These are phyloP conservation scores for Halictus rubicundus DNA, from an alignment of 1,140 invertebrate species.

Conservation along the genomic window DNA sequence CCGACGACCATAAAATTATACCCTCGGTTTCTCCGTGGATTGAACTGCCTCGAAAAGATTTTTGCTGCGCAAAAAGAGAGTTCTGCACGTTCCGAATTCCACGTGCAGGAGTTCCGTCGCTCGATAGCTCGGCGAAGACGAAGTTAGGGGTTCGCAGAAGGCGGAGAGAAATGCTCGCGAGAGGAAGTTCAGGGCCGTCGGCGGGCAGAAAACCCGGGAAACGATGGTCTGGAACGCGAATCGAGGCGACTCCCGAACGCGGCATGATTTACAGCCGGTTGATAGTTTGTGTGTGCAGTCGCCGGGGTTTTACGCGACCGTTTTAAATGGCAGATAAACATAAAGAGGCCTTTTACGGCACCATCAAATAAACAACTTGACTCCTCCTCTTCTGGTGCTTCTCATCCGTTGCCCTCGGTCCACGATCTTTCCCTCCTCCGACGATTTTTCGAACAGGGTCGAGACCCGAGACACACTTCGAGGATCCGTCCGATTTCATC, in stretches of 20 bases:
- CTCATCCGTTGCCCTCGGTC: constrained; percentile 52
- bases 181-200: background rate
- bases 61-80: no score
- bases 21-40: no score
- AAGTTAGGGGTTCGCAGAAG: no score
- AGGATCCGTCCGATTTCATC: constrained; percentile 21
- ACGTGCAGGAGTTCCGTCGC: background rate
- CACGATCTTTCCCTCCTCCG: constrained; percentile 23
- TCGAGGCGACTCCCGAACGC: constrained; percentile 59
- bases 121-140: background rate
- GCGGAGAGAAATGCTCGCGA: background rate
- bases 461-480: constrained; percentile 13
- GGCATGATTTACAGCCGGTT: constrained; percentile 78
- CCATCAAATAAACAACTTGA: constrained; percentile 82
- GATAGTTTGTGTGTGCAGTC: constrained; percentile 79
- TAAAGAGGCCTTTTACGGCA: constrained; percentile 82
- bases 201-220: background rate
- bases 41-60: no score
- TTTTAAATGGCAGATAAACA: constrained; percentile 81
- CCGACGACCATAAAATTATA: no score
- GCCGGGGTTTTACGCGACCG: constrained; percentile 77
- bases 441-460: constrained; percentile 32
- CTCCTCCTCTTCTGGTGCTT: constrained; percentile 78
- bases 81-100: background rate
- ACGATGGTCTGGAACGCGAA: constrained; percentile 33